These are phyloP conservation scores for Oryctes rhinoceros DNA, from an alignment of 1,140 invertebrate species.

Conservation along the genomic window DNA sequence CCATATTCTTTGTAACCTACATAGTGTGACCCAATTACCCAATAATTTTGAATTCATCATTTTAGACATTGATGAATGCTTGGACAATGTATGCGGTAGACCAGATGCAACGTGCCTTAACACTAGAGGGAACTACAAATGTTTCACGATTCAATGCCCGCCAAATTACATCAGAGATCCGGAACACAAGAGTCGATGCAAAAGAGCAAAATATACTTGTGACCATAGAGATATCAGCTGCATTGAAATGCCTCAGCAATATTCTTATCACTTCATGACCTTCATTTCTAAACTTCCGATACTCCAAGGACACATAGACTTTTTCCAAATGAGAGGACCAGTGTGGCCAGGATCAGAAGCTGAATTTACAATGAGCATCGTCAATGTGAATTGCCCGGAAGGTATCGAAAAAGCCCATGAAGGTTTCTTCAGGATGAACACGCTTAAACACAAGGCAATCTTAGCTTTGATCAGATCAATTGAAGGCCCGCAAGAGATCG, in stretches of 20 bases:
- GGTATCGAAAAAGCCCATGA: conserved; percentile 70
- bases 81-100: conserved; percentile 67
- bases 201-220: conserved; percentile 74
- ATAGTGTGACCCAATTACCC: neutral
- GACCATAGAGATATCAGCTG: conserved; percentile 74
- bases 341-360: conserved; percentile 72
- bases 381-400: conserved; percentile 68
- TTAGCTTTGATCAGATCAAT: conserved; percentile 77
- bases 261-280: conserved; percentile 91
- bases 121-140: conserved; percentile 86
- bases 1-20: neutral
- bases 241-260: conserved; percentile 78
- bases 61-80: conserved; percentile 89
- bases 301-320: conserved; percentile 73
- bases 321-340: conserved; percentile 90
- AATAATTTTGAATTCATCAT: conserved; percentile 27
- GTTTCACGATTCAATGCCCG: conserved; percentile 87
- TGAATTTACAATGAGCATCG: conserved; percentile 78
- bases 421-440: conserved; percentile 67
- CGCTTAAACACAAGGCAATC: conserved; percentile 60
- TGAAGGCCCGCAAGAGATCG: conserved; percentile 88
- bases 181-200: conserved; percentile 82
- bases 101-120: conserved; percentile 88
- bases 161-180: conserved; percentile 78
- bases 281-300: conserved; percentile 85